Evolutionary conservation across 2,797 vertebrate species (phyloP).

Genomic region (Gymnopithys bicolor): DNA sequence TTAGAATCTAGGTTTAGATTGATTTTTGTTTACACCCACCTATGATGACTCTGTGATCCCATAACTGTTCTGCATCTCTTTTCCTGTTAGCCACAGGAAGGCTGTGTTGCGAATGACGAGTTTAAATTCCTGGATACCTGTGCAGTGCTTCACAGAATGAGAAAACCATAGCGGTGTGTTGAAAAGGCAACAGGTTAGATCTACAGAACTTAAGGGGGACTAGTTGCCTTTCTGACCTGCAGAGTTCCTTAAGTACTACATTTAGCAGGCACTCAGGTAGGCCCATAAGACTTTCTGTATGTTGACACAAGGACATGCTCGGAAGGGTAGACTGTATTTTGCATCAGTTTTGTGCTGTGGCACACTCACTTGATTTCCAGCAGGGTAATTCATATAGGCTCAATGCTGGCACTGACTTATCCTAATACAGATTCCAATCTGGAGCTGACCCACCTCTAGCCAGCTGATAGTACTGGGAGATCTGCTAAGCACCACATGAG

Average conservation of each 20-base stretch:
- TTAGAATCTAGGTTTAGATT: background rate
- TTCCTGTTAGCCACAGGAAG: background rate
- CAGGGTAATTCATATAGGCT: background rate
- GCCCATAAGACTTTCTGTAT: background rate
- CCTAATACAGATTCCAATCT: background rate
- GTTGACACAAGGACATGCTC: background rate
- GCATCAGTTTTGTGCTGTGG: background rate
- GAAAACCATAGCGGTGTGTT: background rate
- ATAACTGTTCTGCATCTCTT: background rate
- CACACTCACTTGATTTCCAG: background rate
- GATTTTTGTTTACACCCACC: background rate
- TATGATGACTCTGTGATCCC: background rate
- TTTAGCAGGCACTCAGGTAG: background rate
- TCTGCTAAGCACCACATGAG: accelerated
- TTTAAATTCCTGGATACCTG: background rate
- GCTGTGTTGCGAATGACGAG: background rate
- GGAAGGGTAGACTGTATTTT: background rate
- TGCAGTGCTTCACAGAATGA: background rate
- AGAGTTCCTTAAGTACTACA: background rate
- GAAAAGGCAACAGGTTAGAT: background rate
- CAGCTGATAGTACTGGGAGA: background rate
- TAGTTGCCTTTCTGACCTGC: background rate
- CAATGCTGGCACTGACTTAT: background rate
- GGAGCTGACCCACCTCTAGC: background rate
- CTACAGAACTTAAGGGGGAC: background rate